Evolutionary conservation across 2,888 invertebrate genomes (phyloP), one percentile per base, ranked within the genome.

Genomic region (Leptopterna dolabrata): DNA sequence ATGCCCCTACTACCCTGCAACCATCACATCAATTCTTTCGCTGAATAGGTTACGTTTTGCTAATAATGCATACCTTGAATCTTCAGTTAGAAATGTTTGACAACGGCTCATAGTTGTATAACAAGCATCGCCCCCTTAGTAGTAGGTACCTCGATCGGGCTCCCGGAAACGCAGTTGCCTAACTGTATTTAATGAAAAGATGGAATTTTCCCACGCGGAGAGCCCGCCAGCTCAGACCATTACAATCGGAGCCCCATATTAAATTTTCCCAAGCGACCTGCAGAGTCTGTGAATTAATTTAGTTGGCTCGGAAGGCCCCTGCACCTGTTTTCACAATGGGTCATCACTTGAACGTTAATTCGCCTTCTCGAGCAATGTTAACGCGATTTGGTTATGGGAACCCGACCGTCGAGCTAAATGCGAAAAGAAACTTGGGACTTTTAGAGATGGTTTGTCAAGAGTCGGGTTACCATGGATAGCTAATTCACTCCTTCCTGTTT

Each of bases 181-280:
- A 63, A 63, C 63, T 63, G 63, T 63, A 27, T 27, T 63, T 63
- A 63, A 63, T 63, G 63, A 63, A 63, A 63, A 63, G 63, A 63
- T 24, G 63, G 63, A 63, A 63, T 63, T 63, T 63, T 63, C 63
- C 63, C 63, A 63, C 63, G 63, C 63, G 0, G 63, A 36, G 63
- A 13, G 24, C 13, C 19, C 63, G 55, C 55, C 19, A n/a, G 43
- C 43, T 43, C 43, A 3, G 47, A 3, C 47, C 47, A 47, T 47
- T 47, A 47, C 47, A 47, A 47, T 47, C 63, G 63, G 19, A 63
- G 63, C 63, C 63, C 63, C 27, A 63, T 63, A 63, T 63, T 63
- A 63, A 63, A 63, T 63, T 63, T 63, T 63, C 63, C 63, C 63
- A 63, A 63, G 63, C 24, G 63, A 63, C 63, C 24, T 27, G 63